Conservation (phyloP, 2,888 invertebrate genomes). For the Lasioglossum morio region DNA sequence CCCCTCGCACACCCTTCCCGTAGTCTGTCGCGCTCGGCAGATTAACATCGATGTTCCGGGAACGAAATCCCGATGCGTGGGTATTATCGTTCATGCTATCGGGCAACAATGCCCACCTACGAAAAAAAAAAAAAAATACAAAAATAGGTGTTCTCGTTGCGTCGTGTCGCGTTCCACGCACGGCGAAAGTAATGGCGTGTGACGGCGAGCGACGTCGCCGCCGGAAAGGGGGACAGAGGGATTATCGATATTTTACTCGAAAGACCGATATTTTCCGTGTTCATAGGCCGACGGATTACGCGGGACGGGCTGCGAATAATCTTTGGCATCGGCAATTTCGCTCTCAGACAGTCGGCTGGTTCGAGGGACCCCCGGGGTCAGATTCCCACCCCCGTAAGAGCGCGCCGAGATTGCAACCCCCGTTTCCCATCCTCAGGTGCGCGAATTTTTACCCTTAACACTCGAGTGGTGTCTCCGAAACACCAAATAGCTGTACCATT, state of each 20-base stretch:
- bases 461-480: too few species aligned
- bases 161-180: conserved; percentile 10
- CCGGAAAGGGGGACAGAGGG: conserved; percentile 33
- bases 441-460: background rate
- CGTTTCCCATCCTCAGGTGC: background rate
- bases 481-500: too few species aligned
- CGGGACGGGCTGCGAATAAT: conserved; percentile 28
- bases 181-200: conserved; percentile 44
- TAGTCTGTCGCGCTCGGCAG: conserved; percentile 48
- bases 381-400: background rate
- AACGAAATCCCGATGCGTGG: conserved; percentile 54
- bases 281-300: conserved; percentile 36
- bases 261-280: conserved; percentile 57
- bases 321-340: conserved; percentile 55
- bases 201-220: conserved; percentile 26
- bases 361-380: conserved; percentile 31
- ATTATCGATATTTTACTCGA: conserved; percentile 59
- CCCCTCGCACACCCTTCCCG: background rate
- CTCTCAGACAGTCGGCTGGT: conserved; percentile 55
- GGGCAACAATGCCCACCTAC: conserved; percentile 48
- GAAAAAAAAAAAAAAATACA: background rate
- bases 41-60: conserved; percentile 63
- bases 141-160: conserved; percentile 26
- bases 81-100: conserved; percentile 64
- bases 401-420: background rate